Conservation (phyloP, 2,888 invertebrate genomes). For the Sclerodermus sp. region DNA sequence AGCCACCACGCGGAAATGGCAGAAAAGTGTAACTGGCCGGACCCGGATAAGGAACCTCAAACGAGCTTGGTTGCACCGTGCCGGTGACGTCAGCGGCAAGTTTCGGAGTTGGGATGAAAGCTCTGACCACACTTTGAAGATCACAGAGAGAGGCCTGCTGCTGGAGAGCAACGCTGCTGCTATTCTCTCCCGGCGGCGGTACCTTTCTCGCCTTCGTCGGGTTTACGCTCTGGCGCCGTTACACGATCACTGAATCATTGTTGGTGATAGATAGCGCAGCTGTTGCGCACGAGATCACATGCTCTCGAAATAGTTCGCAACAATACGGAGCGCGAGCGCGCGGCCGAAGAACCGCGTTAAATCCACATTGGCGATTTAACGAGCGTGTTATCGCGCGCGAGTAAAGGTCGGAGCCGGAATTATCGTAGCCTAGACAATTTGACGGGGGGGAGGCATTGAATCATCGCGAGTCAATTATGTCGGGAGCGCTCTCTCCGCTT, state of each 20-base stretch:
- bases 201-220: conserved; percentile 21
- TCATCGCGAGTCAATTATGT: no score
- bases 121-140: conserved; percentile 46
- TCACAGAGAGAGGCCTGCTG: conserved; percentile 43
- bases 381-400: no score
- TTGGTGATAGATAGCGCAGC: conserved; percentile 55
- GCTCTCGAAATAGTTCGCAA: conserved; percentile 53
- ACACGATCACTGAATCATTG: conserved; percentile 55
- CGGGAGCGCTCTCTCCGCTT: no score
- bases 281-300: conserved; percentile 49
- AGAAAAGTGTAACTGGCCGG: not conserved
- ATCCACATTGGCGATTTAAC: no score
- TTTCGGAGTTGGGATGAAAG: conserved; percentile 40
- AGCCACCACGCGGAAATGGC: no score
- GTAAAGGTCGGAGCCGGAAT: no score
- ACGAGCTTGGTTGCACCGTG: conserved; percentile 16
- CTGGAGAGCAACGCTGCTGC: conserved; percentile 27
- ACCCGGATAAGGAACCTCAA: conserved; percentile 22
- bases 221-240: conserved; percentile 44
- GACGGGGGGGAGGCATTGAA: no score
- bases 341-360: no score
- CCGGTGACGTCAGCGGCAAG: conserved; percentile 18
- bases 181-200: conserved; percentile 17
- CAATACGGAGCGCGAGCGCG: conserved; percentile 32
- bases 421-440: no score